These are phyloP conservation scores for Pseudotriccus pelzelni DNA, from an alignment of 2,797 vertebrate species.

Conservation along the genomic window DNA sequence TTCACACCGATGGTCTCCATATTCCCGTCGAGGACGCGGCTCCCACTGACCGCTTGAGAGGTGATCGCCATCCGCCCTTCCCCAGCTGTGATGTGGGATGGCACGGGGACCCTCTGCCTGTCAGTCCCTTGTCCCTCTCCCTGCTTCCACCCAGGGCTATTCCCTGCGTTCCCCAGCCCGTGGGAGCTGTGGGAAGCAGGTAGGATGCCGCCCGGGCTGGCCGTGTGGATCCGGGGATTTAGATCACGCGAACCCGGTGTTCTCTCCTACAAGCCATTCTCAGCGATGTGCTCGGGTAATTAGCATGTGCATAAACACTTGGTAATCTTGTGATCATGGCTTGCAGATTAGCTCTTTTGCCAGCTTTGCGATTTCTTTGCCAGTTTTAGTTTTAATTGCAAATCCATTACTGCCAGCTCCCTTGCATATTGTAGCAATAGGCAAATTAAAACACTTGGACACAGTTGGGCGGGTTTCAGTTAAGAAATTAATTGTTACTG, in stretches of 20 bases:
- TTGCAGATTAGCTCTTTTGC: constrained; percentile 71
- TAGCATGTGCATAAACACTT: constrained; percentile 71
- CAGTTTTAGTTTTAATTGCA: constrained; percentile 74
- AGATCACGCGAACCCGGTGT: background rate
- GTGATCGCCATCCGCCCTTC: fast-evolving
- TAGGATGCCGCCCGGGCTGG: background rate
- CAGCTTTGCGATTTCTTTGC: constrained; percentile 71
- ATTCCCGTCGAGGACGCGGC: background rate
- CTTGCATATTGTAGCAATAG: constrained; percentile 69
- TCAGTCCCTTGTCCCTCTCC: background rate
- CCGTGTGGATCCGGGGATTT: background rate
- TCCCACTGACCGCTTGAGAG: background rate
- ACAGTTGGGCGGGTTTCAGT: constrained; percentile 69
- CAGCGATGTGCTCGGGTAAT: constrained; percentile 52
- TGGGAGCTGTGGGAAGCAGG: background rate
- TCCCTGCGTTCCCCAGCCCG: background rate
- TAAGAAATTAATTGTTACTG: constrained; percentile 69
- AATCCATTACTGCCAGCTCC: constrained; percentile 69
- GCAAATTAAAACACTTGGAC: constrained; percentile 71
- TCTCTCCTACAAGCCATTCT: constrained; percentile 48
- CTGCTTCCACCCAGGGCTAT: background rate
- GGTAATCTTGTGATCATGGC: constrained; percentile 71
- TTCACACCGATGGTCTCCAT: background rate
- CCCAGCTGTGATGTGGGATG: background rate
- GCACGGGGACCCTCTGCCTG: background rate